These are phyloP conservation scores for Cebuella pygmaea DNA, from an alignment of 2,797 vertebrate species.

Conservation along the genomic window DNA sequence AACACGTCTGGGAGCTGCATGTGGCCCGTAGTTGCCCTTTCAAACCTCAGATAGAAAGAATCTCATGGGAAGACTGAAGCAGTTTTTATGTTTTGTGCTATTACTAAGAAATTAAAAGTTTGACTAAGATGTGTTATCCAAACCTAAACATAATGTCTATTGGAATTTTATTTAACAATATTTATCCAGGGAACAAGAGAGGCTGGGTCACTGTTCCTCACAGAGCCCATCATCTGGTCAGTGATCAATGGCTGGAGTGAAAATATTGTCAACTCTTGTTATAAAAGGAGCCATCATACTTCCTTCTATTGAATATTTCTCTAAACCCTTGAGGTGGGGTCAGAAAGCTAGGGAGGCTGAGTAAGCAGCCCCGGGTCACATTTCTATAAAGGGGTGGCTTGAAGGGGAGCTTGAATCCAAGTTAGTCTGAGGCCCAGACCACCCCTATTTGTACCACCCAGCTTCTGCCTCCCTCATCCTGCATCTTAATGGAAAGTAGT, in stretches of 20 bases:
- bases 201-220: not conserved
- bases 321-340: not conserved
- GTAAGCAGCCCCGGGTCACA: rapidly evolving
- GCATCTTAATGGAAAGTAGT: no score
- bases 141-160: no score
- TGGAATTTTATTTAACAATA: not conserved
- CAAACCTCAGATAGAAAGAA: rapidly evolving
- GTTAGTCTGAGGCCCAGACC: not conserved
- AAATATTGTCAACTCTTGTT: not conserved
- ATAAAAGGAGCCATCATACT: not conserved
- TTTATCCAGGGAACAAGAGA: not conserved
- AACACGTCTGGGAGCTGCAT: rapidly evolving
- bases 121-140: not conserved
- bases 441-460: rapidly evolving
- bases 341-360: not conserved
- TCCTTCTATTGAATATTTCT: not conserved
- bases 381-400: no score
- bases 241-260: not conserved
- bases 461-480: not conserved
- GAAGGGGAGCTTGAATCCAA: not conserved
- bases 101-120: not conserved
- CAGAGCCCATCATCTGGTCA: not conserved
- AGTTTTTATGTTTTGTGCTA: no score
- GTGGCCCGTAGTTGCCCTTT: not conserved
- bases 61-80: not conserved